Evolutionary conservation across 2,888 invertebrate genomes (phyloP).

Genomic region (Argynnis bischoffii): DNA sequence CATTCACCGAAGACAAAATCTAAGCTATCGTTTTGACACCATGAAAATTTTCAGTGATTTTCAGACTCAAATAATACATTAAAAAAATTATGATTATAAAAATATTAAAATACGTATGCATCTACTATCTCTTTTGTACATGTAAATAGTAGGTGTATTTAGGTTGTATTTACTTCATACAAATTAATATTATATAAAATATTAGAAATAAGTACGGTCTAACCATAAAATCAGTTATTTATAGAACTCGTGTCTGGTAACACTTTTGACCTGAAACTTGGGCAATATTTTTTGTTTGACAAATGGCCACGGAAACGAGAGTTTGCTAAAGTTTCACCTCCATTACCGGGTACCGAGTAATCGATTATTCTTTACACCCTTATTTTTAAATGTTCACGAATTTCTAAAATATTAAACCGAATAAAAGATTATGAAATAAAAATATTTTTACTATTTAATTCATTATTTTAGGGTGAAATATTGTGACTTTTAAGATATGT

Average conservation of each 20-base stretch:
- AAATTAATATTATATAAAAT: not conserved
- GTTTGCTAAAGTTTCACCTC: slow-evolving; percentile 77
- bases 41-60: too few relatives aligned
- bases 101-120: too few relatives aligned
- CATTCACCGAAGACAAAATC: too few relatives aligned
- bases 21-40: too few relatives aligned
- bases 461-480: too few relatives aligned
- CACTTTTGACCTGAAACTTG: slow-evolving; percentile 70
- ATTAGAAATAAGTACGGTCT: slow-evolving; percentile 45
- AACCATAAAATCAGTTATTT: slow-evolving; percentile 64
- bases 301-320: slow-evolving; percentile 76
- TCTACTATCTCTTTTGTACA: not conserved
- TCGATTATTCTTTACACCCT: slow-evolving; percentile 20
- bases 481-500: too few relatives aligned
- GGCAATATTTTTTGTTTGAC: slow-evolving; percentile 79
- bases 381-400: slow-evolving; percentile 19
- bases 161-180: not conserved
- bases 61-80: too few relatives aligned
- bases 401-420: not conserved
- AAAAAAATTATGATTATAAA: too few relatives aligned
- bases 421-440: not conserved
- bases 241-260: slow-evolving; percentile 74
- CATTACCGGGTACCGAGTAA: slow-evolving; percentile 50
- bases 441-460: too few relatives aligned
- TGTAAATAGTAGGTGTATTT: too few relatives aligned